Percentiles rank a stretch among this genome's conserved stretches.
Conservation (phyloP, 2,888 invertebrate species). For the Megastigmus dorsalis region DNA sequence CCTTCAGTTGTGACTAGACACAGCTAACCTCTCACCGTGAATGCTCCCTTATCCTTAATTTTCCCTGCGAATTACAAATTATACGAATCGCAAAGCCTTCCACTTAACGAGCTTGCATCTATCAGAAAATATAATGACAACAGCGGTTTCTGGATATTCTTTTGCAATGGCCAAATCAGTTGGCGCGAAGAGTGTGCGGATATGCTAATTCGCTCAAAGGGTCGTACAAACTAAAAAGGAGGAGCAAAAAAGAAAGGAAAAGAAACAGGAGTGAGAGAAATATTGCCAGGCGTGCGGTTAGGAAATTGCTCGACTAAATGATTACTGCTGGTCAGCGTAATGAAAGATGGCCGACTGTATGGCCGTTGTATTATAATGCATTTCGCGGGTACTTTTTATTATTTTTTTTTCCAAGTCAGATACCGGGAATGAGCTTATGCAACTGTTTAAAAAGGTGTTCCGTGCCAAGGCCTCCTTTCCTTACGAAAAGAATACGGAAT, state of each 20-base stretch:
- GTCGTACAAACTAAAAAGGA: not conserved
- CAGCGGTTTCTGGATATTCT: not conserved
- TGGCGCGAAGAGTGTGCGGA: not conserved
- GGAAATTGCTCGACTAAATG: slow-evolving; percentile 52
- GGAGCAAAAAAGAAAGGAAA: not conserved
- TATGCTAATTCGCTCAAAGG: slow-evolving; percentile 26
- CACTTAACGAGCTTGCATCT: not conserved
- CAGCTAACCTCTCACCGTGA: too few species aligned
- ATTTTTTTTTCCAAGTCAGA: slow-evolving; percentile 48
- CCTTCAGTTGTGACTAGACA: too few species aligned
- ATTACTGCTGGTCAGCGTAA: slow-evolving; percentile 59
- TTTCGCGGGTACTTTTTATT: slow-evolving; percentile 41
- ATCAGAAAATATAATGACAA: not conserved
- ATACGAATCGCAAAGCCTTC: too few species aligned
- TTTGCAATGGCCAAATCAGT: not conserved
- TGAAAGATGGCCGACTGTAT: slow-evolving; percentile 51
- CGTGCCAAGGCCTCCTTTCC: slow-evolving; percentile 43
- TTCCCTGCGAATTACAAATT: too few species aligned
- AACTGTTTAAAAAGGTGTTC: slow-evolving; percentile 49
- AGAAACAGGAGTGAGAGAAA: slow-evolving; percentile 22
- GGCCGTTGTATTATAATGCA: slow-evolving; percentile 45
- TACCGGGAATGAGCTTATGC: slow-evolving; percentile 52
- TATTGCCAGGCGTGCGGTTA: slow-evolving; percentile 50
- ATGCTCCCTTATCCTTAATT: too few species aligned
- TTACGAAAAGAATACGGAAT: slow-evolving; percentile 36